Percentiles rank a stretch among this genome's conserved stretches.
Conservation (phyloP, 1,140 invertebrate genomes). For the Magallana gigas region DNA sequence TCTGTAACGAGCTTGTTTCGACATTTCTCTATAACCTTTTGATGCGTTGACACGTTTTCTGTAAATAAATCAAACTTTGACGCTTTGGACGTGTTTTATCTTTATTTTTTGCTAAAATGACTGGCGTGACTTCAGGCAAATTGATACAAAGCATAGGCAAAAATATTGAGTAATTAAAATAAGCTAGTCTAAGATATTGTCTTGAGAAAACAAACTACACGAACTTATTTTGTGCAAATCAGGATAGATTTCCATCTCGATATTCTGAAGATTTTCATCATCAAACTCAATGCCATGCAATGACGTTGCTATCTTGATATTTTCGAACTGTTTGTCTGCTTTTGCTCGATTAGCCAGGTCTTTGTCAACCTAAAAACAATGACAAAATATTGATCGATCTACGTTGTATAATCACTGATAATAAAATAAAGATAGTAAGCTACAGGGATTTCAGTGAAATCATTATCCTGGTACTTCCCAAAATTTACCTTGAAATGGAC, state of each 20-base stretch:
- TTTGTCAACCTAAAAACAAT: background rate
- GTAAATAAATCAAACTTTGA: background rate
- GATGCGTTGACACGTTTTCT: background rate
- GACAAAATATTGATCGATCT: background rate
- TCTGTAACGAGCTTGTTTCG: constrained; percentile 2
- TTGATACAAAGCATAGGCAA: too few species aligned
- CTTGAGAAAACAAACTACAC: too few species aligned
- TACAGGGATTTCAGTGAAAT: background rate
- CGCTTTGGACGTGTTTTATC: too few species aligned
- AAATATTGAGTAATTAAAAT: too few species aligned
- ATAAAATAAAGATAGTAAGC: too few species aligned
- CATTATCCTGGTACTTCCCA: background rate
- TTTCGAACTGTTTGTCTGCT: constrained; percentile 12
- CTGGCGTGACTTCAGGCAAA: too few species aligned
- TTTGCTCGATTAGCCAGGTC: background rate
- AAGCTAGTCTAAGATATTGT: too few species aligned
- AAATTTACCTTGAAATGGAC: constrained; percentile 26
- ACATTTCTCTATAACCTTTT: constrained; percentile 17
- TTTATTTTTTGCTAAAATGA: too few species aligned
- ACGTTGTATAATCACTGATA: background rate
- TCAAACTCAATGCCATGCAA: constrained; percentile 32
- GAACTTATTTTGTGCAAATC: background rate
- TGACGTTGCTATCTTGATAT: constrained; percentile 18
- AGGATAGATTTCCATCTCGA: background rate
- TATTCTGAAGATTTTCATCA: background rate